Conservation (phyloP, 2,797 vertebrate genomes). For the Gambusia yucatana region DNA sequence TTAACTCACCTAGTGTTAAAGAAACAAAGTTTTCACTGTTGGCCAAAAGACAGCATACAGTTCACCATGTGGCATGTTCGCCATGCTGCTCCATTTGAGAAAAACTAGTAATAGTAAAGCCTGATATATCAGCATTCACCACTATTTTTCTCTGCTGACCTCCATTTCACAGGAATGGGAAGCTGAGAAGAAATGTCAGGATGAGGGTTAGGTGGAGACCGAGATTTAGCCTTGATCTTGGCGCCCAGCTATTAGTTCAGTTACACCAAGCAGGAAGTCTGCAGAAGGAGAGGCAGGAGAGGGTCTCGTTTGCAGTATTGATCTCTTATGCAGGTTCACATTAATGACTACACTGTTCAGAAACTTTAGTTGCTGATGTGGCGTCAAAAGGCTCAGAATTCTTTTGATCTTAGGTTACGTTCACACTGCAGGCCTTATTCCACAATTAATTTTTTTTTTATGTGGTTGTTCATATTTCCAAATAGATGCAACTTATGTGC, state of each 20-base stretch:
- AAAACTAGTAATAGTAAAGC: not conserved
- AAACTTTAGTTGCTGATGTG: not conserved
- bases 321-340: not conserved
- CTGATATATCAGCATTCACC: no score
- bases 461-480: no score
- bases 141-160: not conserved
- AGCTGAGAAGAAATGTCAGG: not conserved
- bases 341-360: not conserved
- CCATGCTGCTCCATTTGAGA: not conserved
- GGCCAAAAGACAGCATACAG: not conserved
- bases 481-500: not conserved
- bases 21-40: not conserved
- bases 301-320: not conserved
- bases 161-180: not conserved
- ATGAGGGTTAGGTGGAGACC: not conserved
- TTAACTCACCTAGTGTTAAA: not conserved
- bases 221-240: not conserved
- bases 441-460: no score
- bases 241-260: not conserved
- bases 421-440: no score
- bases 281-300: not conserved
- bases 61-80: not conserved
- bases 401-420: not conserved
- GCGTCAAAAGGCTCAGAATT: not conserved
- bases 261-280: not conserved